Base-by-base conservation (phyloP, 1,140 invertebrate genomes). In the Venustaconcha ellipsiformis region DNA sequence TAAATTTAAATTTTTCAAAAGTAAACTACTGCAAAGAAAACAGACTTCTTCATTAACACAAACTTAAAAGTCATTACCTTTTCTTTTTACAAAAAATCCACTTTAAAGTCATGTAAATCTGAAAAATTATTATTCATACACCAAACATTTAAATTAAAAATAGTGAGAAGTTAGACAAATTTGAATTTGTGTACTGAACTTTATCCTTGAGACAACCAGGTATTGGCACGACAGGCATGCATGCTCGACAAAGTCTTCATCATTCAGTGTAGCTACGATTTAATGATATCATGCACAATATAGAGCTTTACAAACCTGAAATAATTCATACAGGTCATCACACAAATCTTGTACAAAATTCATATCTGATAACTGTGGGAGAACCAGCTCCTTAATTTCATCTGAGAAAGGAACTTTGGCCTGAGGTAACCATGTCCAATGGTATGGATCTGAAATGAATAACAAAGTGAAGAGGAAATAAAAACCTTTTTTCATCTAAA, bases 291-390 rank as follows among this genome's bases (percentile, higher is more conserved):
- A 37, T 4, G 37, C 4, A 8, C 37, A 37, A 5, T 5, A 37
- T 8, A 37, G 2, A 37, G 1, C 4, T 37, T 37, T 37, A 37
- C 37, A 37, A 37, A 97, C 96, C 91, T 96, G 97, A 89, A 99
- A 99, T 70, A 99, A 92, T 84, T 95, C 92, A 90, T 95, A 94
- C 66, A 99, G 92, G 90, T 99, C 98, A 91, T 99, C 97, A 91
- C 97, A 99, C 59, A 99, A 92, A 88, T 99, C 97, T 91, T 99
- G 95, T 77, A 99, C 97, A 92, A 99, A 99, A 91, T 98, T 97
- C 94, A 98, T 96, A 90, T 99, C 97, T 0, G 96, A 95, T 37
- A 99, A 90, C 84, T 95, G 93, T 30, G 97, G 97, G 80, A 99
- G 90, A 68, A 99, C 94, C 62, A 97, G 92, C 79, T 99, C 95